Evolutionary conservation across 2,113 vertebrate species (phyloP).

Genomic region (Carassius auratus): DNA sequence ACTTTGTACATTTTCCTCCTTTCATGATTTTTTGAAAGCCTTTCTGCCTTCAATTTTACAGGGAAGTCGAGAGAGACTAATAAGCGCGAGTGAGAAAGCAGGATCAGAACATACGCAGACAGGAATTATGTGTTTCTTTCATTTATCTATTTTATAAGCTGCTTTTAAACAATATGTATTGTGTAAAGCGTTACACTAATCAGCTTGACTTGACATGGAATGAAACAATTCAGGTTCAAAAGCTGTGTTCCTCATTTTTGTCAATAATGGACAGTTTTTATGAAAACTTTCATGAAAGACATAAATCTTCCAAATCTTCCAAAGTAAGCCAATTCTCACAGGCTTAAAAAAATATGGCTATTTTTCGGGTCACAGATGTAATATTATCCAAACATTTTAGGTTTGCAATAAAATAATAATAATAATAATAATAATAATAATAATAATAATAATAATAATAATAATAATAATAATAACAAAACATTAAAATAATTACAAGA

Average conservation of each 20-base stretch:
- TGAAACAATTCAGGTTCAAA: background rate
- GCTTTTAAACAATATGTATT: background rate
- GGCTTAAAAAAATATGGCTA: background rate
- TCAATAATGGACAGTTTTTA: background rate
- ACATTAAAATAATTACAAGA: too few species aligned
- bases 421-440: too few species aligned
- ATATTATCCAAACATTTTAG: background rate
- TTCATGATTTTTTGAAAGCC: background rate
- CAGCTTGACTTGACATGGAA: background rate
- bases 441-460: too few species aligned
- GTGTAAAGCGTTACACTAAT: background rate
- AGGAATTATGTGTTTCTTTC: background rate
- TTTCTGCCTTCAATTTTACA: background rate
- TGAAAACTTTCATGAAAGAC: background rate
- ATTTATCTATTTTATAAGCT: background rate
- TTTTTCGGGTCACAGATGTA: background rate
- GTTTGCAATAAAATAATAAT: too few species aligned
- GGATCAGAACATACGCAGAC: background rate
- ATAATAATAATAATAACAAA: too few species aligned
- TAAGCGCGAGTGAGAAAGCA: background rate
- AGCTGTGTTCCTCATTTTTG: background rate
- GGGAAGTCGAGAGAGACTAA: conserved; percentile 3
- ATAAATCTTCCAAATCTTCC: background rate
- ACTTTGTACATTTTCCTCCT: background rate
- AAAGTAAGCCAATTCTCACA: background rate